Evolutionary conservation across 2,797 vertebrate species (phyloP), one percentile per base, ranked within the genome.

Genomic region (Ceyx erithaca): DNA sequence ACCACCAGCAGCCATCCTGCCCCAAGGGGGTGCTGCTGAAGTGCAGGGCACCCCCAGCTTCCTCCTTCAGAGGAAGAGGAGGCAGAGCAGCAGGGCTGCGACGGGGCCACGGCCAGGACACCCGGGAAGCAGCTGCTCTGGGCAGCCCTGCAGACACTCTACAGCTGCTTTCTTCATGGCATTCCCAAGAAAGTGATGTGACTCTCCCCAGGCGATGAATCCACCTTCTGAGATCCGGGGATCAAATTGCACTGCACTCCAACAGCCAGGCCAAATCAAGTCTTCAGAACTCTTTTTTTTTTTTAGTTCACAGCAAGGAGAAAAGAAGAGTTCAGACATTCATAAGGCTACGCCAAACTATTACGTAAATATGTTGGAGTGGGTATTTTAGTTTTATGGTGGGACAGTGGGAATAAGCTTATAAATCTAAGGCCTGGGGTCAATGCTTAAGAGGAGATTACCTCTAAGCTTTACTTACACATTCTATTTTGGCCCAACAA

Each of bases 381-480:
- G 85, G 59, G 57, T 89, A 85, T 94, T 96, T 89, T 81, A 87
- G 86, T 92, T 93, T 93, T 95, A 83, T 80, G 92, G 89, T 92
- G 90, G 96, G 93, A 93, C 79, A 85, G 81, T 46, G 92, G 94
- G 90, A 92, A 87, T 92, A 90, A 96, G 92, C 95, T 94, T 83
- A 80, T 95, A 94, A 95, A 95, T 94, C 94, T 92, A 83, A 93
- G 93, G 86, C 72, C 86, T 0, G 0, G 84, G 92, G 84, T 95
- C 94, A 96, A 28, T 14, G 48, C 93, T 96, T 96, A 96, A 94
- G 92, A 51, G 90, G 86, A 93, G 94, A 95, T 96, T 96, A 96
- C 76, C 81, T 90, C 89, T 95, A 92, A 96, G 95, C 96, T 96
- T 96, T 95, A 90, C 94, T 96, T 94, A 90, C 81, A 72, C 82